Evolutionary conservation across 2,888 invertebrate species (phyloP), one percentile per base, ranked within the genome.

Genomic region (Notodonta dromedarius): DNA sequence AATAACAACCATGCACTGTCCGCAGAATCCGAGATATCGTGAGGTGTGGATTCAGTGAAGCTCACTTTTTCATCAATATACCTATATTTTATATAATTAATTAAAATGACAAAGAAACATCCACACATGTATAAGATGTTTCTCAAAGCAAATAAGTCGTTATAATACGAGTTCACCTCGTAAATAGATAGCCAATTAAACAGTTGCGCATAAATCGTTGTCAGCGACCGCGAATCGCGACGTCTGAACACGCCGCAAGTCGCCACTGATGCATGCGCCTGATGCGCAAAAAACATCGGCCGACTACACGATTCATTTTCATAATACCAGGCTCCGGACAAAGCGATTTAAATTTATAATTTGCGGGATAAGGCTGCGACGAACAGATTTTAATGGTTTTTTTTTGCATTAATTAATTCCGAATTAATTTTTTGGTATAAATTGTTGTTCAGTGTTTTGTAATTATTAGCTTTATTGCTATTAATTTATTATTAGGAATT

Each of bases 261-360:
- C 61, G 62, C 66, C 68, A 69, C 75, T 66, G 77, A 82, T 80
- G 77, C 82, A 80, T 78, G 78, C 67, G 66, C 71, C 62, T 71
- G 78, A 77, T 77, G 16, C 40, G 59, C 65, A 69, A 75, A 74
- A 76, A 78, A 78, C 67, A 58, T 72, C 74, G 76, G 74, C 71
- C 67, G 62, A 70, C 64, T 71, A 76, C 74, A 78, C 71, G 61
- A 75, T 73, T 74, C 74, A 78, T 79, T 80, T 79, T 75, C 73
- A 79, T 83, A 82, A 76, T 73, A 74, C 74, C 73, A 70, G 69
- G 69, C 71, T 74, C 67, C 66, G 68, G 77, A 81, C 79, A 79
- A 81, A 79, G 80, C 76, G 69, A 82, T 85, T 85, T 82, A 81
- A 84, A 85, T 80, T 82, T 86, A 83, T 84, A 86, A 87, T 83